Conservation (phyloP, 2,113 vertebrate species). For the Pomatostomus ruficeps region DNA sequence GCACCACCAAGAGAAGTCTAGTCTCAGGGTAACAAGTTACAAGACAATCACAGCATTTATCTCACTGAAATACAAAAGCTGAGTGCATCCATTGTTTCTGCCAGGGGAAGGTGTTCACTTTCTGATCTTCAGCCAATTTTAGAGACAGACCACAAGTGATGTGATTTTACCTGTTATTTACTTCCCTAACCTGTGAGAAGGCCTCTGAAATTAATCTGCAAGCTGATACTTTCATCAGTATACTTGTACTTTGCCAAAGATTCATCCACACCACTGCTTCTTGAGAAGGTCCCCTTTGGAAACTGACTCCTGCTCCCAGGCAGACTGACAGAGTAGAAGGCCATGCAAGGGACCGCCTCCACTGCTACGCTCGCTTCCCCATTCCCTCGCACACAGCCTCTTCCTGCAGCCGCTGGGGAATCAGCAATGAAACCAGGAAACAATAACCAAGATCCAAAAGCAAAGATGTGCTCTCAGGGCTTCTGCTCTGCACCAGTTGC, state of each 20-base stretch:
- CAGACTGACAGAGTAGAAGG: neutral
- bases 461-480: neutral
- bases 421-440: neutral
- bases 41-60: neutral
- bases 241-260: neutral
- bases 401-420: neutral
- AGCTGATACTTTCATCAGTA: neutral
- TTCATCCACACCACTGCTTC: neutral
- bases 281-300: neutral
- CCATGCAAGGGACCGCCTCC: neutral
- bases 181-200: neutral
- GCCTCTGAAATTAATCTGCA: neutral
- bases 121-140: neutral
- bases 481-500: neutral
- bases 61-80: neutral
- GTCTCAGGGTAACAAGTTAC: neutral
- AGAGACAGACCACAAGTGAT: neutral
- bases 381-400: neutral
- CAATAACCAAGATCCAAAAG: neutral
- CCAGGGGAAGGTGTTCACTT: neutral
- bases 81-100: neutral
- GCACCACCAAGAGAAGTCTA: slow-evolving; percentile 57
- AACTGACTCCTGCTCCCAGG: neutral
- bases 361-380: fast-evolving
- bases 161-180: neutral